Evolutionary conservation across 2,888 invertebrate genomes (phyloP).

Genomic region (Drosophila cyrtoloma): DNA sequence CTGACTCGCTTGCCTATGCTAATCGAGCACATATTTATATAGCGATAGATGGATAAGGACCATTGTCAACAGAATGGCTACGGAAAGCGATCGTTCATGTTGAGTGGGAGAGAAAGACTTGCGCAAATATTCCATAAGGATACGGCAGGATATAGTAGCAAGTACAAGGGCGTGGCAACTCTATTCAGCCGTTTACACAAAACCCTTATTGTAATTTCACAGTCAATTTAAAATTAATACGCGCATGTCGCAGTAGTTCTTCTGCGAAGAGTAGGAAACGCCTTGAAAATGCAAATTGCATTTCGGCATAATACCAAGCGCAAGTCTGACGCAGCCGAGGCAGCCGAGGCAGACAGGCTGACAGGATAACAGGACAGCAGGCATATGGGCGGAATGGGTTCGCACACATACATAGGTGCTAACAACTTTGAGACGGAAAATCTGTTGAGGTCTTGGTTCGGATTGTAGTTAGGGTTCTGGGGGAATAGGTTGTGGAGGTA

Average conservation of each 20-base stretch:
- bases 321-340: slow-evolving; percentile 32
- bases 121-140: slow-evolving; percentile 18
- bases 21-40: neutral
- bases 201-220: slow-evolving; percentile 71
- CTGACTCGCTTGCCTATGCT: neutral
- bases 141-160: neutral
- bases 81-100: neutral
- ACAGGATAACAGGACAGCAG: slow-evolving; percentile 32
- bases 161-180: neutral
- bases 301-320: slow-evolving; percentile 79
- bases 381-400: slow-evolving; percentile 20
- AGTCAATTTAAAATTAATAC: slow-evolving; percentile 81
- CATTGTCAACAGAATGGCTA: neutral
- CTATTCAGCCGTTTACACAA: slow-evolving; percentile 35
- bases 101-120: neutral
- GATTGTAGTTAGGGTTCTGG: slow-evolving; percentile 16
- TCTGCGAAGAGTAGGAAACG: slow-evolving; percentile 45
- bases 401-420: slow-evolving; percentile 59
- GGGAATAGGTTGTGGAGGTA: neutral
- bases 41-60: slow-evolving; percentile 8
- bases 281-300: slow-evolving; percentile 78
- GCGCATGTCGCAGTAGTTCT: slow-evolving; percentile 57
- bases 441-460: slow-evolving; percentile 38
- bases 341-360: slow-evolving; percentile 30
- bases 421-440: slow-evolving; percentile 56